Conservation (phyloP, 2,113 vertebrate genomes). For the Sula dactylatra region DNA sequence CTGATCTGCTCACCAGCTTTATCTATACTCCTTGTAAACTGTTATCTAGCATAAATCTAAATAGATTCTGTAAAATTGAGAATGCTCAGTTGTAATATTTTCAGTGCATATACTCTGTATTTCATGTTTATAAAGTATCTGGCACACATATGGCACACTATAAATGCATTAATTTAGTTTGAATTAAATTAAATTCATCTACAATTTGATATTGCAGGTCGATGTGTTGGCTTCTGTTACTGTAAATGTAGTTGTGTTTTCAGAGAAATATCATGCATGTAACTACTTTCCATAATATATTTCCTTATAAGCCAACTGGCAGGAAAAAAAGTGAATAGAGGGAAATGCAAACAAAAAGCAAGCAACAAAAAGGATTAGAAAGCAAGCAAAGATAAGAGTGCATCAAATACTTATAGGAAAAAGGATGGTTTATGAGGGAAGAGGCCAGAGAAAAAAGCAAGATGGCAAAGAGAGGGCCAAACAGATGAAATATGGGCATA, state of each 20-base stretch:
- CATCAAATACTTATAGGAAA: not conserved
- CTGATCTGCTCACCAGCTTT: not conserved
- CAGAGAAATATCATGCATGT: not conserved
- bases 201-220: constrained; percentile 10
- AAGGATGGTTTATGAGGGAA: not conserved
- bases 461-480: not conserved
- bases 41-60: not conserved
- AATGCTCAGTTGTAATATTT: not conserved
- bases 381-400: not conserved
- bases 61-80: not conserved
- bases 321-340: not conserved
- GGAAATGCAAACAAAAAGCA: not conserved
- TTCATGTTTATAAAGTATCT: not conserved
- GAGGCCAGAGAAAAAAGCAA: not conserved
- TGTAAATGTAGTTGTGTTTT: constrained; percentile 31
- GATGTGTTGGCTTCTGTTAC: not conserved
- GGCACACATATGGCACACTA: not conserved
- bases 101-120: not conserved
- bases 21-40: not conserved
- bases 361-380: not conserved
- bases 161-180: constrained; percentile 17
- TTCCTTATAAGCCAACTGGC: not conserved
- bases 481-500: not conserved
- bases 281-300: not conserved
- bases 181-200: constrained; percentile 9